Percentiles rank a stretch among this genome's conserved stretches.
Conservation (phyloP, 2,113 vertebrate species). For the Pseudolaguvia tuberculata region DNA sequence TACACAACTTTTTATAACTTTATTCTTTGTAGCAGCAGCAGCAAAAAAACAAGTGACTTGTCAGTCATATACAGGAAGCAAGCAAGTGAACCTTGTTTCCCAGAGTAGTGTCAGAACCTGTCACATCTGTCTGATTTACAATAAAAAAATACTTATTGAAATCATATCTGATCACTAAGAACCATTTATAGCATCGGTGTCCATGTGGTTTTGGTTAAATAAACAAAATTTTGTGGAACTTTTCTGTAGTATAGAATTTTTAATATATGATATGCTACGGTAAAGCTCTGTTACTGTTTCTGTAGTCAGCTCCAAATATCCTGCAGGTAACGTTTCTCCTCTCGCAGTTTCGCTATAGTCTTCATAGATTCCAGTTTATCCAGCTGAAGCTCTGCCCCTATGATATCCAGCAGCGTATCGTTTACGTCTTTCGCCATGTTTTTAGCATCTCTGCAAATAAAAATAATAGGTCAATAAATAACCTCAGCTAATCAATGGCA, state of each 20-base stretch:
- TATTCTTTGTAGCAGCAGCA: not conserved
- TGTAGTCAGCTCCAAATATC: slow-evolving; percentile 84
- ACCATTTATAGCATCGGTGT: not conserved
- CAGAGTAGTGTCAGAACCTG: no score
- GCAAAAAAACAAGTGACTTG: not conserved
- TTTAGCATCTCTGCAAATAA: slow-evolving; percentile 81
- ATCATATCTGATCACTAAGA: not conserved
- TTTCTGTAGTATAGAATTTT: no score
- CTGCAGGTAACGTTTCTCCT: slow-evolving; percentile 85
- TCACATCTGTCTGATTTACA: not conserved
- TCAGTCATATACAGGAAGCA: not conserved
- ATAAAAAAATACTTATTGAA: not conserved
- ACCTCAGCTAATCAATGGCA: not conserved
- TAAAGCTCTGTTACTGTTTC: no score
- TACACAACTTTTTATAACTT: not conserved
- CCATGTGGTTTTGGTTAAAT: not conserved
- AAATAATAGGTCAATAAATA: not conserved
- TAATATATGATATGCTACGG: no score
- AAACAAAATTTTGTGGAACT: not conserved
- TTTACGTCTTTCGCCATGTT: slow-evolving; percentile 92
- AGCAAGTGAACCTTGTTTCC: not conserved
- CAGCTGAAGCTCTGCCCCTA: slow-evolving; percentile 68
- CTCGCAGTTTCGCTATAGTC: slow-evolving; percentile 75
- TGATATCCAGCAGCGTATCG: slow-evolving; percentile 75
- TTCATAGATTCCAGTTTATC: slow-evolving; percentile 86